phyloP scores from a whole-genome alignment of 2,113 vertebrate genomes.

The Azemiops feae region DNA sequence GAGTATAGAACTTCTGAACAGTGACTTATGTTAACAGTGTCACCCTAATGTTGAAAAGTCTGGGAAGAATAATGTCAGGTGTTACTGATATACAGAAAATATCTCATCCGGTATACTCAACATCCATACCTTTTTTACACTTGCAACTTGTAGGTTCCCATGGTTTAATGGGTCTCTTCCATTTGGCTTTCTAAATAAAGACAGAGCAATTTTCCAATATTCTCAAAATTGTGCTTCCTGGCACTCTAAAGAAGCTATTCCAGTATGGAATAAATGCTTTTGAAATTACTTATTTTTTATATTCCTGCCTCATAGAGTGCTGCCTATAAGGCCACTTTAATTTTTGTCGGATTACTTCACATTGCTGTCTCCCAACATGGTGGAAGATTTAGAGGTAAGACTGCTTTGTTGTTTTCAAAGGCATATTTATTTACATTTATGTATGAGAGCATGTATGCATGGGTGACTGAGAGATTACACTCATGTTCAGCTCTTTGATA shows the following conservation, averaged over 20 bases:
- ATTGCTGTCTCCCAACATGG: background rate
- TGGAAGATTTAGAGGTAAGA: background rate
- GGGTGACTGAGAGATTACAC: constrained; percentile 1
- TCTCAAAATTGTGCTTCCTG: background rate
- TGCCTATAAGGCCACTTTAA: background rate
- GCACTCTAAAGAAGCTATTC: background rate
- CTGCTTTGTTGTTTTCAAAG: background rate
- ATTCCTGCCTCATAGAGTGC: background rate
- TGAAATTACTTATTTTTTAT: background rate
- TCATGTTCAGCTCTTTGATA: background rate
- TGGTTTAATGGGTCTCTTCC: background rate
- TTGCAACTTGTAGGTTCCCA: background rate
- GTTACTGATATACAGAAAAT: background rate
- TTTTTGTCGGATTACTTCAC: background rate
- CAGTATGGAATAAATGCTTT: background rate
- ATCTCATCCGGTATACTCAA: background rate
- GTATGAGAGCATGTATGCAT: background rate
- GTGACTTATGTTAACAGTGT: background rate
- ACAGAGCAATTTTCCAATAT: background rate
- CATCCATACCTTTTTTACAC: background rate
- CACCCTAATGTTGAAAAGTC: background rate
- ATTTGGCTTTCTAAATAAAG: background rate
- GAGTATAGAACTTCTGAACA: background rate
- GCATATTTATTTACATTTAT: background rate
- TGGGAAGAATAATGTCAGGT: background rate